These are phyloP conservation scores for Lepidotrigona ventralis DNA, from an alignment of 1,140 invertebrate genomes.

Conservation along the genomic window DNA sequence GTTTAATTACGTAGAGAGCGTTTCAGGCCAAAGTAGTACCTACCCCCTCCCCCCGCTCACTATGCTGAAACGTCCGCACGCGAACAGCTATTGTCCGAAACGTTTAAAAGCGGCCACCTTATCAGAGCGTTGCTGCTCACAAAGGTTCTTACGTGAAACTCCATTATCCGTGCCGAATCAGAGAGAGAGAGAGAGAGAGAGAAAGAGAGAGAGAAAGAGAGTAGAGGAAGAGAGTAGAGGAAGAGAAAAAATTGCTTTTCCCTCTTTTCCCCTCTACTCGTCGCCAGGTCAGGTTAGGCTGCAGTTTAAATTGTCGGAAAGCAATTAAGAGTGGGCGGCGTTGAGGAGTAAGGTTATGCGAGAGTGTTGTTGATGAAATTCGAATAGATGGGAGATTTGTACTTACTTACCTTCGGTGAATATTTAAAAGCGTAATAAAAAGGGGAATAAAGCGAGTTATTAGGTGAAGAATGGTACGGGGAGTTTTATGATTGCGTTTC, in stretches of 20 bases:
- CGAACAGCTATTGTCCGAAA: slow-evolving; percentile 29
- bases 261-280: background rate
- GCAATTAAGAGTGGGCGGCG: slow-evolving; percentile 2
- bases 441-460: background rate
- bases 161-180: slow-evolving; percentile 17
- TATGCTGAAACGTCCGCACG: slow-evolving; percentile 33
- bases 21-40: background rate
- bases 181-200: background rate
- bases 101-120: slow-evolving; percentile 39
- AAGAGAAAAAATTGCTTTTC: background rate
- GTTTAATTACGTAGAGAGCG: slow-evolving; percentile 47
- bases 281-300: background rate
- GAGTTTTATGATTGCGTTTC: too few relatives aligned
- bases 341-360: background rate
- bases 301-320: background rate
- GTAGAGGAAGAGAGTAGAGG: background rate
- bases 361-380: background rate
- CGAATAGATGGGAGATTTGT: background rate
- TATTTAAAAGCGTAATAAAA: background rate
- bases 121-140: slow-evolving; percentile 16
- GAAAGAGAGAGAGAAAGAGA: background rate
- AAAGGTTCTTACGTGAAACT: slow-evolving; percentile 28
- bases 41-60: too few relatives aligned
- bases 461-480: background rate
- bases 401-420: too few relatives aligned